A percentile compares a stretch with the other conserved stretches of the same genome.
These are phyloP conservation scores for Pelodiscus sinensis DNA, from an alignment of 2,113 vertebrate genomes.

Conservation along the genomic window DNA sequence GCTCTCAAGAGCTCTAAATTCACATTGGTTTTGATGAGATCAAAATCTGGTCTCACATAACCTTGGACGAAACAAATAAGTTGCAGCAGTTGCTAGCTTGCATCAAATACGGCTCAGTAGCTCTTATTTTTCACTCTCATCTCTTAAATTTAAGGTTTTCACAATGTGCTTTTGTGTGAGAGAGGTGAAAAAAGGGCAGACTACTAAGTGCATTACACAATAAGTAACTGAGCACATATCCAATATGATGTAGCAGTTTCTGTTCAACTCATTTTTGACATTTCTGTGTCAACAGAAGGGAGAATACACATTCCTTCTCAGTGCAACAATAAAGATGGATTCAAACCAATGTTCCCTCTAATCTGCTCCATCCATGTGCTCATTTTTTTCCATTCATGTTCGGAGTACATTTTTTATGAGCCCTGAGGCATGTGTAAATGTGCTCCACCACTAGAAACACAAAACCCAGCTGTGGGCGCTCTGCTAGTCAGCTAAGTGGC, in stretches of 20 bases:
- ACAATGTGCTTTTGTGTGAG: conserved; percentile 52
- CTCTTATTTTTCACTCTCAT: conserved; percentile 68
- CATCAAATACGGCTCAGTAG: background rate
- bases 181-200: background rate
- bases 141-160: conserved; percentile 60
- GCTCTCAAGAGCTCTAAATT: background rate
- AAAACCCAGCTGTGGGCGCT: no score
- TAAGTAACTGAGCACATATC: background rate
- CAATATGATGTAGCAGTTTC: background rate
- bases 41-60: background rate
- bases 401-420: no score
- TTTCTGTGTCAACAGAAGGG: background rate
- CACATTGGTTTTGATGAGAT: background rate
- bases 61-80: background rate
- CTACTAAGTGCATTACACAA: background rate
- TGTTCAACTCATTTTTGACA: background rate
- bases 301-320: background rate
- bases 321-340: background rate
- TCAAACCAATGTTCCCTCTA: background rate
- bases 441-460: no score
- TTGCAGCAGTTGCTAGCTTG: background rate
- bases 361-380: no score
- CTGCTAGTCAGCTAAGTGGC: no score
- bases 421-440: no score
- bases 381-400: no score